Evolutionary conservation across 1,140 invertebrate species (phyloP).

Genomic region (Matsumurasca onukii): DNA sequence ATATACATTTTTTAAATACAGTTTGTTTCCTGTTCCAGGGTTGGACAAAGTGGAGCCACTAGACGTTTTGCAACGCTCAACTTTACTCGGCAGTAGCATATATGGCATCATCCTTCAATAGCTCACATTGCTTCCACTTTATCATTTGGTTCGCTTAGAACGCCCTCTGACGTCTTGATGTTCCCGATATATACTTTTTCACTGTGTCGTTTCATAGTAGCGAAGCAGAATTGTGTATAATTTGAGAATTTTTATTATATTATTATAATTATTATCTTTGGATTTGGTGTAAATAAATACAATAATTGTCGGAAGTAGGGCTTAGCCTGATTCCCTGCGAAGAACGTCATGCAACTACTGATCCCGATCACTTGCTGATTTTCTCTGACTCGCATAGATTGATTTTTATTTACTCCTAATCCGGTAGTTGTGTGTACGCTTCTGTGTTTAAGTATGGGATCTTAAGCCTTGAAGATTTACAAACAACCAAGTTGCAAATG

Average conservation of each 20-base stretch:
- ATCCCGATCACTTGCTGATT: constrained; percentile 13
- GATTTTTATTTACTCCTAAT: constrained; percentile 36
- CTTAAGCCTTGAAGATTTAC: constrained; percentile 33
- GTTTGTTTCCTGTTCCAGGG: constrained; percentile 30
- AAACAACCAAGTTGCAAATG: constrained; percentile 24
- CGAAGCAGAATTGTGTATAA: constrained; percentile 31
- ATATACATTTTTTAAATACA: no score
- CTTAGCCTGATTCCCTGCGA: not conserved
- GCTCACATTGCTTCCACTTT: constrained; percentile 32
- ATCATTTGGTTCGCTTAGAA: constrained; percentile 34
- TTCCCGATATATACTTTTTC: constrained; percentile 33
- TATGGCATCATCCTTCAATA: constrained; percentile 29
- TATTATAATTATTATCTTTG: constrained; percentile 31
- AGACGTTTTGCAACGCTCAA: constrained; percentile 21
- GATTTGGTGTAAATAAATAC: constrained; percentile 33
- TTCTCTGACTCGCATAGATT: constrained; percentile 14
- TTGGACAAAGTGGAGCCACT: constrained; percentile 39
- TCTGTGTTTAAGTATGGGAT: constrained; percentile 37
- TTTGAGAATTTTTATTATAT: constrained; percentile 35
- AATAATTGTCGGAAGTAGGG: constrained; percentile 22
- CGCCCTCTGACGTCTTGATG: constrained; percentile 23
- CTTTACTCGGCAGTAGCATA: constrained; percentile 26
- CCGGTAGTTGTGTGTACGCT: constrained; percentile 39
- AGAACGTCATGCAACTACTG: constrained; percentile 27
- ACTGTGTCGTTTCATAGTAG: constrained; percentile 28